These are phyloP conservation scores for Caenorhabditis becei DNA, from an alignment of 2,888 invertebrate genomes.

Conservation along the genomic window DNA sequence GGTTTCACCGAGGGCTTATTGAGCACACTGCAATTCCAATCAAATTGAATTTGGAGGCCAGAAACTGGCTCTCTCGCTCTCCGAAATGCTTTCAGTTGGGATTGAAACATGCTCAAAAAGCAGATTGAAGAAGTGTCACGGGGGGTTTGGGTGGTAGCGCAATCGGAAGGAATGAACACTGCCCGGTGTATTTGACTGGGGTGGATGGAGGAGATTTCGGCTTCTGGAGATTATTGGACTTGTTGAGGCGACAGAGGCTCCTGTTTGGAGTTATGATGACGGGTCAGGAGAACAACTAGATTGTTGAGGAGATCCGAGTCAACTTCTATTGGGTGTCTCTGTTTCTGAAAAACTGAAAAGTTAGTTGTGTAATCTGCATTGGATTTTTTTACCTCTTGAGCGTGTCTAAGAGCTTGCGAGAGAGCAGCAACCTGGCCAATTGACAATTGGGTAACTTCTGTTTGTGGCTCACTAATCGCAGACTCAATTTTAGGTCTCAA, in stretches of 20 bases:
- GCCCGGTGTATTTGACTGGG: constrained; percentile 36
- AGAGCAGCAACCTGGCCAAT: constrained; percentile 6
- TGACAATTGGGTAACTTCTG: background rate
- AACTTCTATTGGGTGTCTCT: constrained; percentile 1
- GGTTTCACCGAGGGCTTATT: constrained; percentile 10
- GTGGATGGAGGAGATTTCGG: background rate
- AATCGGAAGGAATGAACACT: constrained; percentile 29
- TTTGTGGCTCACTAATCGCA: background rate
- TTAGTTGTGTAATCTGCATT: background rate
- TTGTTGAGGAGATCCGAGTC: background rate
- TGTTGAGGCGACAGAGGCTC: constrained; percentile 14
- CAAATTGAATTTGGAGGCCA: constrained; percentile 12
- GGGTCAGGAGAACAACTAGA: background rate
- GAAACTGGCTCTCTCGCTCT: background rate
- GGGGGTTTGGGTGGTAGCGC: constrained; percentile 18
- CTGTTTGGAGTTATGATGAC: constrained; percentile 2
- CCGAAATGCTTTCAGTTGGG: constrained; percentile 10
- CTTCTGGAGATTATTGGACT: constrained; percentile 1
- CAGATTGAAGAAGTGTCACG: constrained; percentile 29
- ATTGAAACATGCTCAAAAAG: constrained; percentile 40
- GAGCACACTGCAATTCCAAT: constrained; percentile 47
- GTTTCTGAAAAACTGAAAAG: constrained; percentile 10
- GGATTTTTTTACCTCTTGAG: background rate
- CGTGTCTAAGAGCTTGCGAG: background rate
- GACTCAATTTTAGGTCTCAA: constrained; percentile 33